phyloP scores from a whole-genome alignment of 2,797 vertebrate species.

The Liparis tanakae region DNA sequence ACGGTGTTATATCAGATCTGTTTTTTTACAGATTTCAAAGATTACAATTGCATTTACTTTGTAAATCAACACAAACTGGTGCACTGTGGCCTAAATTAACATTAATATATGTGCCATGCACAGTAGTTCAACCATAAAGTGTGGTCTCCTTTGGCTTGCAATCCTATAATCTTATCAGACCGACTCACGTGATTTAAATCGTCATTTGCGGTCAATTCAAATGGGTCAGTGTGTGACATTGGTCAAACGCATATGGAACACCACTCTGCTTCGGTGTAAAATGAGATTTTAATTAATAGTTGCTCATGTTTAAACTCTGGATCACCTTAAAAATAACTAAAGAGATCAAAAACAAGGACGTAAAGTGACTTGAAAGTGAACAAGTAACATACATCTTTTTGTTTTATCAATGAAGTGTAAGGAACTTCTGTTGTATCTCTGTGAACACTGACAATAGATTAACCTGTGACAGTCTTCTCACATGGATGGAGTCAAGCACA shows the following conservation, averaged over 20 bases:
- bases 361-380: conserved; percentile 31
- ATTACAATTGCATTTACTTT: conserved; percentile 10
- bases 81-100: not conserved
- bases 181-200: conserved; percentile 13
- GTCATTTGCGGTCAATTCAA: not conserved
- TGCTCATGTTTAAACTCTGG: conserved; percentile 2
- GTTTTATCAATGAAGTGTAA: conserved; percentile 12
- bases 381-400: conserved; percentile 17
- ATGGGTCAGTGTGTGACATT: conserved; percentile 3
- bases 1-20: conserved; percentile 5
- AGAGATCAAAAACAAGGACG: not conserved
- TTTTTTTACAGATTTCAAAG: not conserved
- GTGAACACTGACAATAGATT: conserved; percentile 19
- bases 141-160: not conserved
- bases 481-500: conserved; percentile 38
- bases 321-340: conserved; percentile 14
- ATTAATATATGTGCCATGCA: not conserved
- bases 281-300: not conserved
- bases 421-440: not conserved
- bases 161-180: conserved; percentile 3
- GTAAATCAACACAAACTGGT: conserved; percentile 9
- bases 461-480: conserved; percentile 33
- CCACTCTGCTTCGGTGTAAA: not conserved
- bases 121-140: not conserved
- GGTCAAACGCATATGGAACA: conserved; percentile 9